Percentiles rank a stretch among this genome's conserved stretches.
phyloP scores from a whole-genome alignment of 2,888 invertebrate genomes.

The Germaria angustata region DNA sequence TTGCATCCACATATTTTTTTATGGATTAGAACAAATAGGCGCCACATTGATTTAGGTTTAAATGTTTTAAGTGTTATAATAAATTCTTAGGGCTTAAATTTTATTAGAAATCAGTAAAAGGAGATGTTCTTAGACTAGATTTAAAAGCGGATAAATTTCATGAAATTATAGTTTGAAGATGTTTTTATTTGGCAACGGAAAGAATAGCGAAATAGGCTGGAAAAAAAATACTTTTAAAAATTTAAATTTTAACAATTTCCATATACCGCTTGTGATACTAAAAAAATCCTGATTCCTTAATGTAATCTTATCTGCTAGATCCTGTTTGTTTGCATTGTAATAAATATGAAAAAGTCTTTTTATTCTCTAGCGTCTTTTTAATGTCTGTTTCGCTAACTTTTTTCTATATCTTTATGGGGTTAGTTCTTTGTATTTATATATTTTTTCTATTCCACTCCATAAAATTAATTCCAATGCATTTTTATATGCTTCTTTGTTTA shows the following conservation, averaged over 20 bases:
- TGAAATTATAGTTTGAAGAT: too few relatives aligned
- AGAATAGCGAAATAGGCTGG: too few relatives aligned
- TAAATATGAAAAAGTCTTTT: not conserved
- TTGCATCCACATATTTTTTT: not conserved
- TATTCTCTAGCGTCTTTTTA: not conserved
- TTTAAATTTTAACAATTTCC: too few relatives aligned
- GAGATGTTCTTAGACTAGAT: too few relatives aligned
- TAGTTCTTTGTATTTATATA: too few relatives aligned
- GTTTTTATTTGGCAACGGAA: too few relatives aligned
- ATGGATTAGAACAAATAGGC: not conserved
- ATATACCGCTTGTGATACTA: too few relatives aligned
- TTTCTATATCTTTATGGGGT: too few relatives aligned
- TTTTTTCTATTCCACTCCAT: constrained; percentile 26
- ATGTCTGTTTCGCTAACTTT: not conserved
- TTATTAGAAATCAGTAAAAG: too few relatives aligned
- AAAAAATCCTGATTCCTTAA: too few relatives aligned
- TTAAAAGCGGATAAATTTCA: too few relatives aligned
- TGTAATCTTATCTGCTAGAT: not conserved
- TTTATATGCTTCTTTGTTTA: constrained; percentile 35
- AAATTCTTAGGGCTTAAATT: not conserved
- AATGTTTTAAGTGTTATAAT: not conserved
- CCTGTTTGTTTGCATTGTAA: not conserved
- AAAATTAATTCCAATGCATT: constrained; percentile 58
- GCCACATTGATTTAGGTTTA: constrained; percentile 12
- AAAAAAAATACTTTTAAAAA: too few relatives aligned